Evolutionary conservation across 37 sponge, comb jelly and placozoan genomes (phyloP).

Genomic region (Dysidea cf. avara): DNA sequence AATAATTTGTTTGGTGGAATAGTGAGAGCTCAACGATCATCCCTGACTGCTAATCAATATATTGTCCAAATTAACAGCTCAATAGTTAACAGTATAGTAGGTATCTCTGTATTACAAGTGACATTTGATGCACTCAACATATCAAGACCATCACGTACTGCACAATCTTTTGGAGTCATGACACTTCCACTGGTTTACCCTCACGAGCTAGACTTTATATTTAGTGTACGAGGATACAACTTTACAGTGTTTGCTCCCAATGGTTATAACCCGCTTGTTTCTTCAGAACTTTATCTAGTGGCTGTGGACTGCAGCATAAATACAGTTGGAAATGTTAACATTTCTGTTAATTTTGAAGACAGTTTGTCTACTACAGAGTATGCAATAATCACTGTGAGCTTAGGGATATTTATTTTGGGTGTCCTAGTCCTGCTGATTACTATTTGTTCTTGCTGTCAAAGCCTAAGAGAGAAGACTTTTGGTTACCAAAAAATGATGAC

Average conservation of each 20-base stretch:
- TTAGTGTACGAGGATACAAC: neutral
- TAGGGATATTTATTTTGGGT: too few relatives aligned
- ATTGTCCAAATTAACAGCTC: slow-evolving; percentile 15
- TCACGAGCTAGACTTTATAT: slow-evolving; percentile 1
- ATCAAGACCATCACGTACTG: slow-evolving; percentile 18
- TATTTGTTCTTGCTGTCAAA: too few relatives aligned
- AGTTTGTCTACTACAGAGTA: too few relatives aligned
- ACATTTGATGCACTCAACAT: slow-evolving; percentile 28
- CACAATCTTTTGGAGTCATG: slow-evolving; percentile 48
- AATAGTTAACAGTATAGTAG: slow-evolving; percentile 33
- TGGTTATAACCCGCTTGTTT: slow-evolving; percentile 57
- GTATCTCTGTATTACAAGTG: slow-evolving; percentile 43
- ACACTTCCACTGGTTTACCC: slow-evolving; percentile 16
- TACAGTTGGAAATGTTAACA: too few relatives aligned
- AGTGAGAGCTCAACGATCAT: neutral
- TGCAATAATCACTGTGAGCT: too few relatives aligned
- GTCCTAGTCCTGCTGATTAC: too few relatives aligned
- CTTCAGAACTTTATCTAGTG: too few relatives aligned
- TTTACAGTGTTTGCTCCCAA: slow-evolving; percentile 14
- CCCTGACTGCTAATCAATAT: neutral
- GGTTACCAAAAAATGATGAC: too few relatives aligned
- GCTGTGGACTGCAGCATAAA: too few relatives aligned
- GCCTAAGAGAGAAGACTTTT: too few relatives aligned
- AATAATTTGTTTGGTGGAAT: slow-evolving; percentile 30
- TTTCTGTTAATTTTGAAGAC: too few relatives aligned